Evolutionary conservation across 2,888 invertebrate species (phyloP).

Genomic region (Agonopterix arenella): DNA sequence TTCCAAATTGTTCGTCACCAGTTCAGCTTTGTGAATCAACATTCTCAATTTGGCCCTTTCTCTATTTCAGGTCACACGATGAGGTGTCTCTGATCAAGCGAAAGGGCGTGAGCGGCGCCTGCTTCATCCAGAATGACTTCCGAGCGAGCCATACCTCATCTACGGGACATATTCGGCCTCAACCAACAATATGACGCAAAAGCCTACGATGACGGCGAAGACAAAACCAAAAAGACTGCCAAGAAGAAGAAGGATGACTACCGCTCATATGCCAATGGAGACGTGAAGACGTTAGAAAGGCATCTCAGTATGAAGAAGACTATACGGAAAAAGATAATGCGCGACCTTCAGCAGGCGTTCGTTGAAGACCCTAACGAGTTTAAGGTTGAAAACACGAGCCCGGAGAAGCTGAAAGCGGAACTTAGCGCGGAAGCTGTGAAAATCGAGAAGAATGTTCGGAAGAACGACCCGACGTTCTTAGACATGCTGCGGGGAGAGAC

Average conservation of each 20-base stretch:
- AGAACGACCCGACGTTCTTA: constrained; percentile 79
- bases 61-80: constrained; percentile 61
- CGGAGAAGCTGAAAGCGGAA: constrained; percentile 81
- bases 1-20: not conserved
- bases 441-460: constrained; percentile 74
- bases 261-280: constrained; percentile 80
- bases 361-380: constrained; percentile 85
- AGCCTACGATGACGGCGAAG: constrained; percentile 60
- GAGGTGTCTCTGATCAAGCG: constrained; percentile 54
- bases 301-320: constrained; percentile 93
- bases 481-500: constrained; percentile 82
- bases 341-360: constrained; percentile 86
- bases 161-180: constrained; percentile 84
- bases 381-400: constrained; percentile 81
- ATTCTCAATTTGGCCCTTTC: constrained; percentile 16
- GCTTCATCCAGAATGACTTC: constrained; percentile 74
- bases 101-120: constrained; percentile 35
- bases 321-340: constrained; percentile 90
- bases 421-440: constrained; percentile 81
- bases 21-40: not conserved
- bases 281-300: constrained; percentile 85
- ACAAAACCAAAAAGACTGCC: constrained; percentile 68
- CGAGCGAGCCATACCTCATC: constrained; percentile 85
- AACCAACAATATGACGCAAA: constrained; percentile 73
- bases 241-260: constrained; percentile 83